Base-by-base conservation (phyloP, 53 echinoderm and acorn worm genomes). In the Echinarachnius parma region DNA sequence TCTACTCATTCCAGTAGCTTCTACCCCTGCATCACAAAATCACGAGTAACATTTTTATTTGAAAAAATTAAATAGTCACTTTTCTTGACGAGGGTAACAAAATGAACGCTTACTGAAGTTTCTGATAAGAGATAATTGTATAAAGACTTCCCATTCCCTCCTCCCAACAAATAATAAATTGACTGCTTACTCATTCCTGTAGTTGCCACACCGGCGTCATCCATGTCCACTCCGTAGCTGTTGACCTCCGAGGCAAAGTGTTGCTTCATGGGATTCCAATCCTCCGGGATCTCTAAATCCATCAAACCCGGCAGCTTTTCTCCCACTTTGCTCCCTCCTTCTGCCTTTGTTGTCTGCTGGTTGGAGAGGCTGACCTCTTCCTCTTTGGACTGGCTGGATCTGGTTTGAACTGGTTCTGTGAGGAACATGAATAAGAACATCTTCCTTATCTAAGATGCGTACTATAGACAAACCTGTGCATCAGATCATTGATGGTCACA, bases 181-280 rank as follows among this genome's bases (percentile, higher is more conserved):
- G n/a, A n/a, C 0, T 64, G 19, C 64, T 64, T 28, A 96, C 96
- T 91, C 62, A 85, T 76, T 20, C 96, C 96, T 5, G 88, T 83
- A 18, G 96, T 91, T 4, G 91, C 96, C 44, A 91, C 87, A 9
- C 71, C 91, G 4, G 85, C 76, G 23, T 96, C 91, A 60, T 93
- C 93, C 31, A 78, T 64, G 46, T 96, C 96, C 27, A 91, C 82
- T 58, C 75, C 77, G 72, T 89, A 91, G 55, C 83, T 87, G 69
- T 96, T 96, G 24, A 54, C 70, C 52, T 87, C 79, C n/a, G 96
- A 91, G 45, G 66, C 46, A 36, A 44, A 91, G 48, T 96, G 86
- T 24, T 78, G 63, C 19, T 56, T 15, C 91, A 87, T 87, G 29
- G 96, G 96, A 61, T 96, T 80, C 89, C 91, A 80, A 16, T 65